Evolutionary conservation across 23 tunicate species (phyloP).

Genomic region (Styela clava): DNA sequence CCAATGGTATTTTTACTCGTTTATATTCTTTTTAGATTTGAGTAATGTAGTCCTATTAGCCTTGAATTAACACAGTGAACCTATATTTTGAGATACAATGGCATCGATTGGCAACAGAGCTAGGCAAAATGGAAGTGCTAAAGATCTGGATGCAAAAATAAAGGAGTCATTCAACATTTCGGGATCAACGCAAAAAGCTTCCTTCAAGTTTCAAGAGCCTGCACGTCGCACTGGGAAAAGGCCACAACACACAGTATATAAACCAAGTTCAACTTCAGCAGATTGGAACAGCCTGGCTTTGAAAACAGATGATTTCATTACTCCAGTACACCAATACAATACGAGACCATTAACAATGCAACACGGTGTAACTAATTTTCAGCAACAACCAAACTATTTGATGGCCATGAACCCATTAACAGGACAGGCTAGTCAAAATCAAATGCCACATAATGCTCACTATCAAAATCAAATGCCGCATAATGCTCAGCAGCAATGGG

Average conservation of each 20-base stretch:
- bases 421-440: neutral
- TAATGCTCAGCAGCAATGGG: neutral
- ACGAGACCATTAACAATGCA: neutral
- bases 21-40: too few species aligned
- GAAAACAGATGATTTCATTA: conserved; percentile 16
- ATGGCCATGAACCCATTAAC: neutral
- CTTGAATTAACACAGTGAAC: too few species aligned
- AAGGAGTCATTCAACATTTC: conserved; percentile 12
- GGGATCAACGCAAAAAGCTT: conserved; percentile 12
- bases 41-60: too few species aligned
- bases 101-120: neutral
- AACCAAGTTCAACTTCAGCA: conserved; percentile 21
- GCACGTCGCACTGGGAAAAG: neutral
- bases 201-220: conserved; percentile 26
- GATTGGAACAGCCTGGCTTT: conserved; percentile 10
- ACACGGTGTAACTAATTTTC: neutral
- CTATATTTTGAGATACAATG: too few species aligned
- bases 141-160: conserved; percentile 22
- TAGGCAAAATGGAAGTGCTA: neutral
- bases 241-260: neutral
- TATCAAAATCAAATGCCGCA: neutral
- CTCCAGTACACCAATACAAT: neutral
- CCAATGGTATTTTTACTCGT: too few species aligned
- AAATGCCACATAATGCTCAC: neutral
- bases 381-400: neutral